Base-by-base conservation (phyloP, 2,888 invertebrate genomes). In the Papilio elwesi region DNA sequence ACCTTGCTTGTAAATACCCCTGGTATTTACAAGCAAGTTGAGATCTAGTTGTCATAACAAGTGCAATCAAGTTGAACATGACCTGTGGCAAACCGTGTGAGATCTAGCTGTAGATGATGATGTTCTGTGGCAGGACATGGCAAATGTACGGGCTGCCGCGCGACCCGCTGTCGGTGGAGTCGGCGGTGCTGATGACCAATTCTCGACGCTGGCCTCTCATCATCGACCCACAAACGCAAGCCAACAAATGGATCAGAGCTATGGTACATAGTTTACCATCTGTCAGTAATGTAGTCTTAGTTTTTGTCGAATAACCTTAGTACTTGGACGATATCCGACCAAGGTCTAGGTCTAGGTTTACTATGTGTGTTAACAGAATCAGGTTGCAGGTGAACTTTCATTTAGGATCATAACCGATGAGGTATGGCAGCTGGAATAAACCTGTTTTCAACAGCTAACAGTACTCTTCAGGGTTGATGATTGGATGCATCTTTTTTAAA, bases 181-280 rank as follows among this genome's bases (percentile, higher is more conserved):
- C 98, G 74, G 98, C 97, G 4, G 97, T 98, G 63, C 95, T 98
- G 74, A 96, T 97, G 76, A 95, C 95, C 57, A 96, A 96, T 88
- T 98, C 98, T 0, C 95, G 96, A 16, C 95, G 98, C 51, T 98
- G 98, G 96, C 98, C 98, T 0, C 94, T 98, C 51, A 96, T 98
- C 87, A 97, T 98, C 77, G 98, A 98, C 90, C 98, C 98, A 0
- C 98, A 98, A 90, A 97, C 97, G 11, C 98, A 98, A 86, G 98
- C 98, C 48, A 98, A 98, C 84, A 97, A 97, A 85, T 98, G 98
- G 98, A 96, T 98, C 51, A 96, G 97, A 79, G 97, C 97, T 80
- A 97, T 97, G 97, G 98, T 98, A 85, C 76, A 78, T 26, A 26
- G 26, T 26, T 26, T 26, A 26, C 4, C 83, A 59, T 70, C 52